Conservation (phyloP, 2,797 vertebrate species). For the Anas bernieri region DNA sequence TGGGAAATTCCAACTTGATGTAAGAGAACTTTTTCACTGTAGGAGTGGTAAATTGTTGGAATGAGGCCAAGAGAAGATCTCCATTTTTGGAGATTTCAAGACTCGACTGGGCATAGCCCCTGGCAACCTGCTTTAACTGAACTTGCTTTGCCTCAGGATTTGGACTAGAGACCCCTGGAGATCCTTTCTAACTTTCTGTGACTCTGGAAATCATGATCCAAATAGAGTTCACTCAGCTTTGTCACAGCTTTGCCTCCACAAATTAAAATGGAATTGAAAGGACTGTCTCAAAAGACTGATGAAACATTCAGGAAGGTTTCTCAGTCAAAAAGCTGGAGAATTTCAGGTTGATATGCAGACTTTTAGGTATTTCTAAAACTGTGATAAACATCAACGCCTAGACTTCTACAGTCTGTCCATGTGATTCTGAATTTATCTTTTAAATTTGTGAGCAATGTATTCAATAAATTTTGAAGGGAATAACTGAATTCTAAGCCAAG, state of each 20-base stretch:
- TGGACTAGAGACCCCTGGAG: not conserved
- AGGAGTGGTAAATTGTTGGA: not conserved
- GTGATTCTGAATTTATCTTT: not conserved
- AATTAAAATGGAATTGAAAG: not conserved
- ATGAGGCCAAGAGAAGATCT: not conserved
- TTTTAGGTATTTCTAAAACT: not conserved
- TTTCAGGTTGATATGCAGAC: not conserved
- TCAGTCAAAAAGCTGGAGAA: not conserved
- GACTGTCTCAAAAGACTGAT: not conserved
- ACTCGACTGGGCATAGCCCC: too few relatives aligned
- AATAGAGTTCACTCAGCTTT: fast-evolving
- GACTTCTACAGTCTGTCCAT: not conserved
- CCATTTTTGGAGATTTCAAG: not conserved
- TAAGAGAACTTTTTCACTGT: not conserved
- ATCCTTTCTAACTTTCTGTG: not conserved
- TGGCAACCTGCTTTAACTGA: not conserved
- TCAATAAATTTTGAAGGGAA: not conserved
- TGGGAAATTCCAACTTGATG: not conserved
- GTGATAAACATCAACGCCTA: not conserved
- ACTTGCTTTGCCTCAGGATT: not conserved
- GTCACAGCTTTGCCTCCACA: not conserved
- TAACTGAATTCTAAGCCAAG: not conserved
- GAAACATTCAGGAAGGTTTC: not conserved
- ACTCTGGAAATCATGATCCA: not conserved
- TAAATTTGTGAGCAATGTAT: not conserved